Conservation (phyloP, 1,140 invertebrate species). For the Drosophila athabasca region DNA sequence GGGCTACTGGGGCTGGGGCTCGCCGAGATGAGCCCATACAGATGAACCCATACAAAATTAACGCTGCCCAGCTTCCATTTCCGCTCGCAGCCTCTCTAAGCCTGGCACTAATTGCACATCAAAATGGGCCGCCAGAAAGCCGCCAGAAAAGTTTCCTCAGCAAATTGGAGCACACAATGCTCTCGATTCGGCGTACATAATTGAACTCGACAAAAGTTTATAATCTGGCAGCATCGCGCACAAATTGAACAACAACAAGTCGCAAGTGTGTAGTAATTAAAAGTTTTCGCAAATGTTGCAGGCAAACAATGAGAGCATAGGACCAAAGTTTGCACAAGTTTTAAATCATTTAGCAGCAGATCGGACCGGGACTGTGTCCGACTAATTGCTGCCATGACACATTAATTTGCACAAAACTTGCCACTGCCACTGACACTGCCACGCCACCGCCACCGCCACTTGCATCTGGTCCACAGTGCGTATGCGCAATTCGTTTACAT, state of each 20-base stretch:
- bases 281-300: slow-evolving; percentile 51
- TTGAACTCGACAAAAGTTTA: slow-evolving; percentile 72
- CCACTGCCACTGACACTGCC: neutral
- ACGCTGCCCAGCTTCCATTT: neutral
- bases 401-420: slow-evolving; percentile 25
- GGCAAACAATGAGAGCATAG: slow-evolving; percentile 16
- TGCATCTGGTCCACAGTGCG: slow-evolving; percentile 30
- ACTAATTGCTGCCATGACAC: slow-evolving; percentile 59
- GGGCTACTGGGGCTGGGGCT: slow-evolving; percentile 1
- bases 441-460: neutral
- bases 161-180: slow-evolving; percentile 40
- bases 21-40: neutral
- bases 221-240: slow-evolving; percentile 70
- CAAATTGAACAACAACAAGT: slow-evolving; percentile 70
- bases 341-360: slow-evolving; percentile 62
- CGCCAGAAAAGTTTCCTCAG: slow-evolving; percentile 25
- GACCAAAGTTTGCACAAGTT: slow-evolving; percentile 63
- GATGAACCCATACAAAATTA: slow-evolving; percentile 13
- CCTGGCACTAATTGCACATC: slow-evolving; percentile 36
- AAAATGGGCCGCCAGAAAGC: slow-evolving; percentile 14
- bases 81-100: too few relatives aligned
- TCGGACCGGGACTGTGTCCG: slow-evolving; percentile 17
- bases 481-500: slow-evolving; percentile 47
- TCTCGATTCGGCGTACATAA: slow-evolving; percentile 52
- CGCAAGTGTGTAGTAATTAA: slow-evolving; percentile 77